phyloP scores from a whole-genome alignment of 2,797 vertebrate species.

The Glyptemys insculpta region DNA sequence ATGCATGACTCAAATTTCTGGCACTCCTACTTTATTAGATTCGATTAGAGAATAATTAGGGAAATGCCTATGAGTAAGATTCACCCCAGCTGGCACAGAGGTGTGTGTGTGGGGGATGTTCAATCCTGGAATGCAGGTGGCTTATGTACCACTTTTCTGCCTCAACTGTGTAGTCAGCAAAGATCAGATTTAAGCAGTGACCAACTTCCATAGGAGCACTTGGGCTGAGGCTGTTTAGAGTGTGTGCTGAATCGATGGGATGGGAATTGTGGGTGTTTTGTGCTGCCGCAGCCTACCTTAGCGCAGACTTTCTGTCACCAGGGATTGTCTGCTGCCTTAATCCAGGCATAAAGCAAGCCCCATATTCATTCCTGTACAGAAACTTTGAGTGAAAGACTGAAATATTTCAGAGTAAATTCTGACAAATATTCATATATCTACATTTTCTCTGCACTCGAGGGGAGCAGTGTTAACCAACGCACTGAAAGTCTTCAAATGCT shows the following conservation, averaged over 20 bases:
- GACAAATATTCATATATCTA: constrained; percentile 73
- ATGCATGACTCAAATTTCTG: background rate
- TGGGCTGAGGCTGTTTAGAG: background rate
- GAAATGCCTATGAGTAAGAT: background rate
- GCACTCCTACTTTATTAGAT: background rate
- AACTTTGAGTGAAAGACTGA: constrained; percentile 52
- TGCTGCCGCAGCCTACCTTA: background rate
- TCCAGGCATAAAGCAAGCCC: background rate
- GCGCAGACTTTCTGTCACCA: fast-evolving
- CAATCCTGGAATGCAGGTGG: background rate
- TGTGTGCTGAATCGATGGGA: background rate
- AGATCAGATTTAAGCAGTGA: background rate
- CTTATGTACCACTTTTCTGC: background rate
- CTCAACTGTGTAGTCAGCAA: background rate
- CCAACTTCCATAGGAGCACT: background rate
- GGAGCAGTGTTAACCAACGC: constrained; percentile 60
- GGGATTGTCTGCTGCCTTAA: constrained; percentile 20
- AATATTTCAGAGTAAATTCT: constrained; percentile 67
- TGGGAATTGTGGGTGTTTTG: background rate
- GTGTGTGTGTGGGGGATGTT: background rate
- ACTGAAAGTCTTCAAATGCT: constrained; percentile 80
- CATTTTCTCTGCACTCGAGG: constrained; percentile 74
- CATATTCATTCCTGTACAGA: background rate
- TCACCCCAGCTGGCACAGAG: background rate
- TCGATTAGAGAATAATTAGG: fast-evolving